Conservation (phyloP, 64 coral and sea anemone genomes). For the Stichodactyla mertensii region DNA sequence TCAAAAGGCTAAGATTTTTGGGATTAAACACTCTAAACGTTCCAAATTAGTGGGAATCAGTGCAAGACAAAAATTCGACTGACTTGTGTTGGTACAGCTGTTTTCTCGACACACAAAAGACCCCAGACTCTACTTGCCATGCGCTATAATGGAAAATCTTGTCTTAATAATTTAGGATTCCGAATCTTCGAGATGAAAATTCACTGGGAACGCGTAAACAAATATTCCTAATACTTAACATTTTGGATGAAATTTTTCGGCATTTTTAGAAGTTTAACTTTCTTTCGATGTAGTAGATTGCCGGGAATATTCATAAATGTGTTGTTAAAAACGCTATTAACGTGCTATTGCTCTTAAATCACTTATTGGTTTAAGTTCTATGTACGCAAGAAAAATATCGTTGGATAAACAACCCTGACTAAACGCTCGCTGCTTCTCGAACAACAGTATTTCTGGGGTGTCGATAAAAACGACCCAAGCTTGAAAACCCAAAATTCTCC, state of each 20-base stretch:
- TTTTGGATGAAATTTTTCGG: neutral
- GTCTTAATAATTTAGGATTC: neutral
- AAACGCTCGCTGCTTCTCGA: neutral
- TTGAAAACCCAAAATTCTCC: neutral
- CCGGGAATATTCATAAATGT: neutral
- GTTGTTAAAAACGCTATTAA: neutral
- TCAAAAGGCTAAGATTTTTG: neutral
- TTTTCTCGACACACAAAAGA: slow-evolving; percentile 11
- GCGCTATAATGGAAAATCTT: neutral
- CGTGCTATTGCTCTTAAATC: neutral
- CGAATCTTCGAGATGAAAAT: neutral
- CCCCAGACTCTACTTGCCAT: slow-evolving; percentile 2
- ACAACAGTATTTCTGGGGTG: neutral
- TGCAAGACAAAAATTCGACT: neutral
- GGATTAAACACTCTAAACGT: neutral
- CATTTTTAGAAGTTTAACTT: neutral
- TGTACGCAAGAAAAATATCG: neutral
- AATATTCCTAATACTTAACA: neutral
- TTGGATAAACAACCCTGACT: neutral
- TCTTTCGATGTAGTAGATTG: neutral
- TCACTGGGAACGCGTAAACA: neutral
- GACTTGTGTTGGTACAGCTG: slow-evolving; percentile 10
- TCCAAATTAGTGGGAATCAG: neutral
- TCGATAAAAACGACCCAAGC: neutral
- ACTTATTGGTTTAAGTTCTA: neutral